phyloP scores from a whole-genome alignment of 2,888 invertebrate species.

The Choreutis nemorana region DNA sequence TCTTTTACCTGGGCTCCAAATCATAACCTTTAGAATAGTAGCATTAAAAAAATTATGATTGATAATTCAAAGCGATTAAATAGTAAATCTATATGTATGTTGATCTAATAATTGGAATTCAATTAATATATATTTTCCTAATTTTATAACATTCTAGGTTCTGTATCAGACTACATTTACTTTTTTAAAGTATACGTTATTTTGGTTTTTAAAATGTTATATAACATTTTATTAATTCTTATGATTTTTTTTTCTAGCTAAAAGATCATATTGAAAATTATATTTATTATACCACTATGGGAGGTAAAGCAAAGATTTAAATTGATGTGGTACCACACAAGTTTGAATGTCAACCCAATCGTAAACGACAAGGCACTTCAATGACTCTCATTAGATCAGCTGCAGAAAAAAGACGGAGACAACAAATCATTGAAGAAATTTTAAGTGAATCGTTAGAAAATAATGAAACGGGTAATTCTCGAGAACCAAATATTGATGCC shows the following conservation, averaged over 20 bases:
- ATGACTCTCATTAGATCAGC: too few relatives aligned
- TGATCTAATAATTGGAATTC: too few relatives aligned
- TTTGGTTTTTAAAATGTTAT: neutral
- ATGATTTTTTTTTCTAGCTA: neutral
- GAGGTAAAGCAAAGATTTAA: neutral
- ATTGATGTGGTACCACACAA: neutral
- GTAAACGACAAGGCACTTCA: too few relatives aligned
- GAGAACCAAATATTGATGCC: too few relatives aligned
- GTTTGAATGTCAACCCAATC: neutral
- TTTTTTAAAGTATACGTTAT: neutral
- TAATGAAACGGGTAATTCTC: too few relatives aligned
- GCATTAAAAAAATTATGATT: neutral
- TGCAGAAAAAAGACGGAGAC: too few relatives aligned
- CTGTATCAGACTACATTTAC: too few relatives aligned
- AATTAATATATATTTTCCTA: too few relatives aligned
- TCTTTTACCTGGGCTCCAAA: constrained; percentile 1
- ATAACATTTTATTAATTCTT: neutral
- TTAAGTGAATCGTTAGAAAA: too few relatives aligned
- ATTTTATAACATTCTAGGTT: too few relatives aligned
- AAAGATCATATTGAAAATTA: neutral
- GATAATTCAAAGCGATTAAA: neutral
- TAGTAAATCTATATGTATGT: too few relatives aligned
- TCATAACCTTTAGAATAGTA: neutral
- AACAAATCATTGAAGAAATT: too few relatives aligned
- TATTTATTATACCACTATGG: neutral